Evolutionary conservation across 2,888 invertebrate genomes (phyloP), one percentile per base, ranked within the genome.

Genomic region (Rhogogaster chlorosoma): DNA sequence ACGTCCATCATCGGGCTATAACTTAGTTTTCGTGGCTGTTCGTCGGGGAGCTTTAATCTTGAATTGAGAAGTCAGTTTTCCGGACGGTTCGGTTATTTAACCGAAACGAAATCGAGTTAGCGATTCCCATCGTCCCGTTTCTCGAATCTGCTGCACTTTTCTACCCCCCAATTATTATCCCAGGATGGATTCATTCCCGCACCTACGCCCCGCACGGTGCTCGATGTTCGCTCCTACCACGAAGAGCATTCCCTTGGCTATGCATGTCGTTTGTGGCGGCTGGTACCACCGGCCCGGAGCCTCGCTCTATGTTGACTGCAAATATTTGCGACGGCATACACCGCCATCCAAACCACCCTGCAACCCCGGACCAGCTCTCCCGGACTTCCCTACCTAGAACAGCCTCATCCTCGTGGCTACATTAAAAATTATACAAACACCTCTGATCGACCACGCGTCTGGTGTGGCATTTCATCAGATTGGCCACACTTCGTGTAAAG

Each of bases 251-350:
- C 89, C 88, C 88, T 88, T 87, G 88, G 86, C 88, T 88, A 87
- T 89, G 88, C 90, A 89, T 89, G 88, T 90, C 90, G 90, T 90
- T 90, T 90, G 89, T 88, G 89, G 89, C 88, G 57, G 73, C 26
- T 70, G 83, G 89, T 89, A 88, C 88, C 87, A 88, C 89, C 89
- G 90, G 89, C 89, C 67, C 87, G 78, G 78, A 86, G 84, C 53
- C 84, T 85, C 73, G 64, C 88, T 88, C 88, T 89, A 87, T 93
- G 92, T 92, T 92, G 93, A 92, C 93, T 90, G 91, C 92, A 93
- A 92, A 93, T 93, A 93, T 93, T 93, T 93, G 91, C 91, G 89
- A 89, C 91, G 89, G 91, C 90, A 91, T 91, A 91, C 90, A 87
- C 89, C 88, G 83, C 83, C 83, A 70, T 67, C 83, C 64, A 45